phyloP scores from a whole-genome alignment of 2,888 invertebrate genomes.

The Drosophila vallismaia region DNA sequence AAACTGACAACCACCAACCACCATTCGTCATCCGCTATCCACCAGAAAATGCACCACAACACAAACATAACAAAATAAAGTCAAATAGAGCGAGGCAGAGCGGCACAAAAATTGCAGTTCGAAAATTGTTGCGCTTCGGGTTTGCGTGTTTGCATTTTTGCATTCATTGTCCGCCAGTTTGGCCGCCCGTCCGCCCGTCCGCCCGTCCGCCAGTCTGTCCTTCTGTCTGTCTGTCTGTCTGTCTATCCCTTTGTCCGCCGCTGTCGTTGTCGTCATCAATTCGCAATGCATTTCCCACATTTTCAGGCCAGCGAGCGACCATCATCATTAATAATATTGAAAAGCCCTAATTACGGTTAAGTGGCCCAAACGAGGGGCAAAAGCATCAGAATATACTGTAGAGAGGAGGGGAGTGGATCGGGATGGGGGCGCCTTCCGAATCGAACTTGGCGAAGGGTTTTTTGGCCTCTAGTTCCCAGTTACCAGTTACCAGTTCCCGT shows the following conservation, averaged over 20 bases:
- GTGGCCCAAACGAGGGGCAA: slow-evolving; percentile 67
- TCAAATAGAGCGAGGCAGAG: slow-evolving; percentile 73
- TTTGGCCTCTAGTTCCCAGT: background rate
- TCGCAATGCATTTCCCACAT: slow-evolving; percentile 78
- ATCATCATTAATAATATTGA: slow-evolving; percentile 79
- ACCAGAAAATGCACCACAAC: slow-evolving; percentile 1
- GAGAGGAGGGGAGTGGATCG: background rate
- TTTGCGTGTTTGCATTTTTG: slow-evolving; percentile 73
- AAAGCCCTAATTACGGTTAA: slow-evolving; percentile 78
- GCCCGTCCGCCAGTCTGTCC: slow-evolving; percentile 2
- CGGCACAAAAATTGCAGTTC: slow-evolving; percentile 68
- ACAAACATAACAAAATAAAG: slow-evolving; percentile 40
- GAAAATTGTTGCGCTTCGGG: slow-evolving; percentile 77
- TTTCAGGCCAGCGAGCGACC: slow-evolving; percentile 56
- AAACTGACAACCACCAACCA: slow-evolving; percentile 3
- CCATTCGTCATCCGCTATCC: slow-evolving; percentile 3
- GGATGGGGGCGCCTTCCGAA: slow-evolving; percentile 26
- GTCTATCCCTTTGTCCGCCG: slow-evolving; percentile 18
- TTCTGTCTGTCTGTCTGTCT: slow-evolving; percentile 11
- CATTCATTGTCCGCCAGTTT: slow-evolving; percentile 62
- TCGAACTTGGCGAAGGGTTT: slow-evolving; percentile 49
- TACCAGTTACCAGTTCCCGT: background rate
- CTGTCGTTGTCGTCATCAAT: slow-evolving; percentile 57
- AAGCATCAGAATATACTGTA: background rate
- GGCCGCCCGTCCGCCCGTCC: too few species aligned